These are phyloP conservation scores for Drosophila parabipectinata DNA, from an alignment of 1,140 invertebrate species.

Conservation along the genomic window DNA sequence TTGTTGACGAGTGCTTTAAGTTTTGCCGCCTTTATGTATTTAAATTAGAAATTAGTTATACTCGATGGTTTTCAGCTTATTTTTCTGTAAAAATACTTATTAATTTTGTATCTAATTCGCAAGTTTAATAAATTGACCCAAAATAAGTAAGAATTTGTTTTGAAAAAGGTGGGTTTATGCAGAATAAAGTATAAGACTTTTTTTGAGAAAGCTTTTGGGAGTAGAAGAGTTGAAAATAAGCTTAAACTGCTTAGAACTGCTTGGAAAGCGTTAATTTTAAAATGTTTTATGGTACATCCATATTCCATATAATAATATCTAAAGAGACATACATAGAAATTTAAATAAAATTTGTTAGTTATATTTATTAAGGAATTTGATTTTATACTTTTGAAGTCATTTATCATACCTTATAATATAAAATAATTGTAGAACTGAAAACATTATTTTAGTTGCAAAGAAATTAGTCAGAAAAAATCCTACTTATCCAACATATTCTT, in stretches of 20 bases:
- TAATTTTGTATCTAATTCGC: conserved; percentile 38
- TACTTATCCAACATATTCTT: too few relatives aligned
- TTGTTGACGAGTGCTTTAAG: conserved; percentile 76
- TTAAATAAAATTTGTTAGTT: too few relatives aligned
- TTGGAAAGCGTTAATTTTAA: background rate
- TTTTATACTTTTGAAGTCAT: too few relatives aligned
- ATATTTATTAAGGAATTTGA: too few relatives aligned
- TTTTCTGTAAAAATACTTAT: conserved; percentile 41
- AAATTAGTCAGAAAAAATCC: too few relatives aligned
- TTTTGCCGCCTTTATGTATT: conserved; percentile 60
- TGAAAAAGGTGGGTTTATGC: background rate
- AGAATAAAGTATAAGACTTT: background rate
- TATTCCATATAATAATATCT: too few relatives aligned
- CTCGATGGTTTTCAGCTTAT: conserved; percentile 16
- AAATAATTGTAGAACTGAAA: too few relatives aligned
- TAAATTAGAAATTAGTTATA: conserved; percentile 52
- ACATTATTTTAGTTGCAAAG: too few relatives aligned
- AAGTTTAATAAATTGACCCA: conserved; percentile 48
- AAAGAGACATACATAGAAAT: too few relatives aligned
- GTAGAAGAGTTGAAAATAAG: background rate
- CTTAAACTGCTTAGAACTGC: background rate
- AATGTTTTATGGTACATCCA: background rate
- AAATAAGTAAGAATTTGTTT: conserved; percentile 10
- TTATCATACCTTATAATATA: too few relatives aligned
- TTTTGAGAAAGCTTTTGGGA: background rate